Conservation (phyloP, 1,140 invertebrate species). For the Melipona quadrifasciata region DNA sequence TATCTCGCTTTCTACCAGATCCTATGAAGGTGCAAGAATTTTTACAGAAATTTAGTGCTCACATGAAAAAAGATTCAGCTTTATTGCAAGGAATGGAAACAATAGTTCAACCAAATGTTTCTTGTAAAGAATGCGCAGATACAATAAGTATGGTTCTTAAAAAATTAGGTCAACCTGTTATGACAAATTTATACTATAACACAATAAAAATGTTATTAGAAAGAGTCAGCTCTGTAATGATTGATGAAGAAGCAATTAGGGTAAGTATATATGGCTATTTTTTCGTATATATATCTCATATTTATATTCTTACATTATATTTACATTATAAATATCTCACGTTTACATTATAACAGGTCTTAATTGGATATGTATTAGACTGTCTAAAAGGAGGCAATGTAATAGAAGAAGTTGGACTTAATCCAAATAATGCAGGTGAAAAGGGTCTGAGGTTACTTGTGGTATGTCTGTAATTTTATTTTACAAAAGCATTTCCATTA, state of each 20-base stretch:
- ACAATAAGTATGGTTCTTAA: conserved; percentile 91
- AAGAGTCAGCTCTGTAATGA: conserved; percentile 96
- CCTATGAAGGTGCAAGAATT: conserved; percentile 96
- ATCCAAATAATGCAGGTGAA: conserved; percentile 90
- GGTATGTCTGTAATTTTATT: conserved; percentile 72
- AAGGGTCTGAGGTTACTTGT: conserved; percentile 91
- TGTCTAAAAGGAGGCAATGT: conserved; percentile 86
- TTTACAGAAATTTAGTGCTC: conserved; percentile 92
- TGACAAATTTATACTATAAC: conserved; percentile 97
- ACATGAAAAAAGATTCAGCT: conserved; percentile 90
- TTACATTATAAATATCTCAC: conserved; percentile 1
- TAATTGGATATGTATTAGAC: conserved; percentile 82
- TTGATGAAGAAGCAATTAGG: conserved; percentile 93
- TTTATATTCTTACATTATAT: conserved; percentile 2
- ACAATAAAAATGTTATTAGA: conserved; percentile 97
- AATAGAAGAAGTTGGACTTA: conserved; percentile 89
- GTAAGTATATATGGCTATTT: conserved; percentile 68
- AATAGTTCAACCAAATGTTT: conserved; percentile 92
- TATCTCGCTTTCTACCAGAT: conserved; percentile 92
- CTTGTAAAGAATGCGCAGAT: conserved; percentile 94
- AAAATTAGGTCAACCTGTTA: conserved; percentile 95
- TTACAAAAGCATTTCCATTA: background rate
- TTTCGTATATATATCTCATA: background rate
- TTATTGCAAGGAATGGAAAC: conserved; percentile 93
- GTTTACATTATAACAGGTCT: conserved; percentile 68